A percentile compares a stretch with the other conserved stretches of the same genome.
Conservation (phyloP, 1,140 invertebrate genomes). For the Heliconius nattereri region DNA sequence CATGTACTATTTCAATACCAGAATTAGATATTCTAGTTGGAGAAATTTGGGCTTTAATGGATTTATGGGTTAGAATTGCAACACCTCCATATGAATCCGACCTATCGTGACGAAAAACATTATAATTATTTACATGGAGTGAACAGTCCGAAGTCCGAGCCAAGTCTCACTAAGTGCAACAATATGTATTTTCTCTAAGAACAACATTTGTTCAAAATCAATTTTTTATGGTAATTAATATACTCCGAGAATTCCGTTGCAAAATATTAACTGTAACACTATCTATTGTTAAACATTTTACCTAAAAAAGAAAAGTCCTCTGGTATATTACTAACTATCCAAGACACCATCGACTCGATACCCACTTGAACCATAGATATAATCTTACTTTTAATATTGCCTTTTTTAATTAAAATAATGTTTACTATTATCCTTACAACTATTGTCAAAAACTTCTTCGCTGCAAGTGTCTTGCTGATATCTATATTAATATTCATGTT, state of each 20-base stretch:
- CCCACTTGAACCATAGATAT: not conserved
- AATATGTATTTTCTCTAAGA: slow-evolving; percentile 34
- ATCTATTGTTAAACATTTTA: not conserved
- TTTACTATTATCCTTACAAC: too few relatives aligned
- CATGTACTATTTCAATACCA: slow-evolving; percentile 19
- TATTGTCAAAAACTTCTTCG: too few relatives aligned
- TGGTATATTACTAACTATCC: not conserved
- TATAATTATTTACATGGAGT: slow-evolving; percentile 18
- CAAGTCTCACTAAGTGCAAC: slow-evolving; percentile 24
- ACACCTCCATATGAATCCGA: slow-evolving; percentile 25
- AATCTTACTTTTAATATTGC: too few relatives aligned
- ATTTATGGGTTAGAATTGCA: slow-evolving; percentile 33
- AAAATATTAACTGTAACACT: slow-evolving; percentile 23
- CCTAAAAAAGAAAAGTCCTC: too few relatives aligned
- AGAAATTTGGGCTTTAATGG: slow-evolving; percentile 24
- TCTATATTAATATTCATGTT: too few relatives aligned
- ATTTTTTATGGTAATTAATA: slow-evolving; percentile 19
- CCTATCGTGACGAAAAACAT: slow-evolving; percentile 28
- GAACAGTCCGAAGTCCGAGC: slow-evolving; percentile 15
- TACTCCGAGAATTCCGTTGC: slow-evolving; percentile 35
- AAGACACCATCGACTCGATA: not conserved
- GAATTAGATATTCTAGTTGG: slow-evolving; percentile 9
- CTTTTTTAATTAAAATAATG: too few relatives aligned
- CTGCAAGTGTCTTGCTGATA: too few relatives aligned
- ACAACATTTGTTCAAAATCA: slow-evolving; percentile 22